Evolutionary conservation across 1,140 invertebrate species (phyloP).

Genomic region (Saccostrea echinata): DNA sequence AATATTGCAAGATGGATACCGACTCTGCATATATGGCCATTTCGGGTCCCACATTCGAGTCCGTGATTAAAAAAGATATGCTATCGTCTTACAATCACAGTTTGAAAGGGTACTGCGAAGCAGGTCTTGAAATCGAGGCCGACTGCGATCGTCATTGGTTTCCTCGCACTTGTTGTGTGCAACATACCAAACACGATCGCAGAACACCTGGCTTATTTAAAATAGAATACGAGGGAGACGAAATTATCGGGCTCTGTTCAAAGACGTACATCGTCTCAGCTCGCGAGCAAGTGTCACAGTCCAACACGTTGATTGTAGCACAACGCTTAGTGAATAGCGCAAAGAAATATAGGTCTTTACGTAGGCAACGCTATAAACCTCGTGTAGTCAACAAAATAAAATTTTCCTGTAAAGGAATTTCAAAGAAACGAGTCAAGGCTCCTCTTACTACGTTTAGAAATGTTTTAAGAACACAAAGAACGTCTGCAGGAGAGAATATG

Average conservation of each 20-base stretch:
- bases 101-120: background rate
- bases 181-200: slow-evolving; percentile 32
- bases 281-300: too few species aligned
- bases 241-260: too few species aligned
- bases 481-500: background rate
- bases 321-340: background rate
- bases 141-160: too few species aligned
- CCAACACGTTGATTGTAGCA: background rate
- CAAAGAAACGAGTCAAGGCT: slow-evolving; percentile 11
- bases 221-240: too few species aligned
- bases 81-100: background rate
- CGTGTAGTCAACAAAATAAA: background rate
- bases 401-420: slow-evolving; percentile 45
- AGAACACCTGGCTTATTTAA: slow-evolving; percentile 45
- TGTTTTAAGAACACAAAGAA: slow-evolving; percentile 29
- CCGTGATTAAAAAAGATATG: slow-evolving; percentile 49
- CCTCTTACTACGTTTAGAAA: slow-evolving; percentile 45
- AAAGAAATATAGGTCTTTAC: background rate
- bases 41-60: background rate
- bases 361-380: background rate
- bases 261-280: slow-evolving; percentile 32
- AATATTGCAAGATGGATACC: too few species aligned
- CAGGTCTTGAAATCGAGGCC: background rate
- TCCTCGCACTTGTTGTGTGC: slow-evolving; percentile 46
- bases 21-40: slow-evolving; percentile 56